Evolutionary conservation across 2,797 vertebrate genomes (phyloP).

Genomic region (Tapirus indicus): DNA sequence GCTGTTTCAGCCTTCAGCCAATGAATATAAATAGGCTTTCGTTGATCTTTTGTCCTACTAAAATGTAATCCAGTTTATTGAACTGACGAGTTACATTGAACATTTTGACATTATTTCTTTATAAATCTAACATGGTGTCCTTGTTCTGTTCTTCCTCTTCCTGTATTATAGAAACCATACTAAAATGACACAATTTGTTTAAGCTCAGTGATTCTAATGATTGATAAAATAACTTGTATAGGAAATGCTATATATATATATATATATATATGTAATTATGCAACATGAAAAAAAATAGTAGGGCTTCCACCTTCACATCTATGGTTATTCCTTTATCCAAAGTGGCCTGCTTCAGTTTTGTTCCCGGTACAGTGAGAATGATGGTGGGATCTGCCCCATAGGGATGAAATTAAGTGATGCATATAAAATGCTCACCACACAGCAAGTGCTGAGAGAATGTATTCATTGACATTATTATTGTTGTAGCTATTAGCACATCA

Average conservation of each 20-base stretch:
- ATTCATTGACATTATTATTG: neutral
- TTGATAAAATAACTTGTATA: neutral
- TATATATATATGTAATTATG: neutral
- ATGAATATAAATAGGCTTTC: conserved; percentile 88
- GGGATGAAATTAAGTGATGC: neutral
- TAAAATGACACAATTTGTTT: conserved; percentile 64
- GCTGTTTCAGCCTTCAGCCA: conserved; percentile 85
- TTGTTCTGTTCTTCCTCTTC: conserved; percentile 83
- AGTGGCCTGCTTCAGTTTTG: neutral
- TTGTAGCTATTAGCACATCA: neutral
- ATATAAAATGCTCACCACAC: neutral
- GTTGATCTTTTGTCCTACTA: conserved; percentile 89
- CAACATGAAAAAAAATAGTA: neutral
- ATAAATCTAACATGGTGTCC: conserved; percentile 86
- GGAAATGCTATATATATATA: neutral
- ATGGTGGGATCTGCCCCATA: neutral
- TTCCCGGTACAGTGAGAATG: neutral
- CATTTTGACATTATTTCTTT: conserved; percentile 88
- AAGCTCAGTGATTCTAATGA: conserved; percentile 50
- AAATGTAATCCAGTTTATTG: conserved; percentile 88
- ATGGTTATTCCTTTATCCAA: neutral
- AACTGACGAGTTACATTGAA: conserved; percentile 88
- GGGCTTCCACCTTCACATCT: neutral
- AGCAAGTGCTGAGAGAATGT: neutral
- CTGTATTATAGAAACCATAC: conserved; percentile 71